A percentile compares a stretch with the other conserved stretches of the same genome.
These are phyloP conservation scores for Alsophila aescularia DNA, from an alignment of 2,888 invertebrate genomes.

Conservation along the genomic window DNA sequence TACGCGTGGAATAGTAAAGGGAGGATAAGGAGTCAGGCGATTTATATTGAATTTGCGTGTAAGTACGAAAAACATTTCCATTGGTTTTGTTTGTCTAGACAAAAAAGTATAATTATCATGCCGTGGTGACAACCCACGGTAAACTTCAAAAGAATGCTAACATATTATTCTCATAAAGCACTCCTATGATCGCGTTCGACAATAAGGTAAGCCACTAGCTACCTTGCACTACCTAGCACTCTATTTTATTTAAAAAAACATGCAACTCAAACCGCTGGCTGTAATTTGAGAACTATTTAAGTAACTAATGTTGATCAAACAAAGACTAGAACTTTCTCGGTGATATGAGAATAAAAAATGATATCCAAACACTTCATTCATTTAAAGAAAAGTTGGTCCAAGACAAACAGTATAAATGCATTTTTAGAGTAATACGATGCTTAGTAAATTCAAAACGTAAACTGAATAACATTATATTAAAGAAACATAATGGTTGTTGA, in stretches of 20 bases:
- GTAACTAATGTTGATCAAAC: constrained; percentile 18
- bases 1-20: constrained; percentile 93
- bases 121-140: no score
- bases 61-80: constrained; percentile 76
- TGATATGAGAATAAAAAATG: constrained; percentile 1
- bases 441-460: background rate
- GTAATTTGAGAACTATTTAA: constrained; percentile 23
- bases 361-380: constrained; percentile 10
- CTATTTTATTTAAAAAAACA: background rate
- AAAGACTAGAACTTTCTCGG: constrained; percentile 1
- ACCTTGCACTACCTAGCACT: no score
- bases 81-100: no score
- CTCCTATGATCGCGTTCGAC: no score
- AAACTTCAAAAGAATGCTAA: no score
- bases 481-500: no score
- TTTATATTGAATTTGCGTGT: constrained; percentile 93
- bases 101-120: no score
- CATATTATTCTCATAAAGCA: no score
- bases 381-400: background rate
- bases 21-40: constrained; percentile 90
- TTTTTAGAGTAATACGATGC: background rate
- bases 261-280: constrained; percentile 6
- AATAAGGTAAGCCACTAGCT: no score
- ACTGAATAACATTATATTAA: no score
- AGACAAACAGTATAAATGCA: background rate